Conservation (phyloP, 2,888 invertebrate species). For the Chouioia cunea region DNA sequence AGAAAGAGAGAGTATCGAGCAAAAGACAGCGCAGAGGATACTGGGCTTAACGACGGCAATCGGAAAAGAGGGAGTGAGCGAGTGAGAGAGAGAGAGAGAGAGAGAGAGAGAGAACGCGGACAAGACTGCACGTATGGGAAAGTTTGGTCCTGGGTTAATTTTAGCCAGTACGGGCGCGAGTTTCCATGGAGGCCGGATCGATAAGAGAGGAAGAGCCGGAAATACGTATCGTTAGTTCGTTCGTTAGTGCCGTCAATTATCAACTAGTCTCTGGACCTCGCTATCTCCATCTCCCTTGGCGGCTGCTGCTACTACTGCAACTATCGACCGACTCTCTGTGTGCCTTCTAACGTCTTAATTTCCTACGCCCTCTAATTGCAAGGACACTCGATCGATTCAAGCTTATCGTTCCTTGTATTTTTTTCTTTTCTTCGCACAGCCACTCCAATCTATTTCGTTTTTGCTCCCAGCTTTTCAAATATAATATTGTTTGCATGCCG, state of each 20-base stretch:
- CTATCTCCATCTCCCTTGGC: background rate
- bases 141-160: slow-evolving; percentile 43
- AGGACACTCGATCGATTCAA: background rate
- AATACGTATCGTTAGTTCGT: slow-evolving; percentile 49
- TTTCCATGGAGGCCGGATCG: slow-evolving; percentile 31
- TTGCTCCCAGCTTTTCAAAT: too few relatives aligned
- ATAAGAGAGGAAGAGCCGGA: slow-evolving; percentile 47
- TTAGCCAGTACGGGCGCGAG: slow-evolving; percentile 21
- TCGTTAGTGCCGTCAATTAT: slow-evolving; percentile 49
- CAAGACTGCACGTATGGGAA: background rate
- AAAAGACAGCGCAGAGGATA: slow-evolving; percentile 45
- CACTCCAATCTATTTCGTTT: too few relatives aligned
- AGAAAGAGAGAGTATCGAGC: slow-evolving; percentile 46
- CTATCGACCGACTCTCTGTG: background rate
- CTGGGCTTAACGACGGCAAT: slow-evolving; percentile 31
- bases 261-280: slow-evolving; percentile 35
- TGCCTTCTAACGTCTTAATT: background rate
- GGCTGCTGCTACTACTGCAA: background rate
- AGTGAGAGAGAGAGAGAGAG: slow-evolving; percentile 24
- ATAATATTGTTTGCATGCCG: too few relatives aligned
- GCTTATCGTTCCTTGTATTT: too few relatives aligned
- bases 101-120: slow-evolving; percentile 20
- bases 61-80: slow-evolving; percentile 15
- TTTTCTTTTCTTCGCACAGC: too few relatives aligned
- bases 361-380: background rate